phyloP scores from a whole-genome alignment of 2,113 vertebrate genomes.

The Craseonycteris thonglongyai region DNA sequence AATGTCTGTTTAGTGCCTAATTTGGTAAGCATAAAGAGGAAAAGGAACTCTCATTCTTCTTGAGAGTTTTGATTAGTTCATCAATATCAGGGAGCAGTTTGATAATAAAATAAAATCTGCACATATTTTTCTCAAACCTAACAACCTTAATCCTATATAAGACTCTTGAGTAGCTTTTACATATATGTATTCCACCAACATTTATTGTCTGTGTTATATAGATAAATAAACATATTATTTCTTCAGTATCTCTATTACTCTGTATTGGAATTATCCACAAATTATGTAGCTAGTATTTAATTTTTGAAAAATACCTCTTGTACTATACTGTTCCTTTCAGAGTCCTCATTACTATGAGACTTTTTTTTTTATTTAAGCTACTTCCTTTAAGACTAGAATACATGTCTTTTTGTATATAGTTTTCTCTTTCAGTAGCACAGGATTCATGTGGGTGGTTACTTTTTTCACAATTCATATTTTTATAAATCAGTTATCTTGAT shows the following conservation, averaged over 20 bases:
- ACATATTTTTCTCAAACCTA: not conserved
- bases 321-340: not conserved
- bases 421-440: not conserved
- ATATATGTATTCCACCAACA: not conserved
- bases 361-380: not conserved
- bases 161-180: not conserved
- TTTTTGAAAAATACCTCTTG: not conserved
- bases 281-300: not conserved
- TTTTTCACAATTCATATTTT: constrained; percentile 31
- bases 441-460: not conserved
- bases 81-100: not conserved
- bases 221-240: not conserved
- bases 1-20: not conserved
- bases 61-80: not conserved
- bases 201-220: not conserved
- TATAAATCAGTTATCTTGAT: not conserved
- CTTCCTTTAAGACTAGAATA: not conserved
- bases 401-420: not conserved
- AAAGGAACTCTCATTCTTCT: not conserved
- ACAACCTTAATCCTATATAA: not conserved
- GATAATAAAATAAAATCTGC: not conserved
- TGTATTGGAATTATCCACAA: not conserved
- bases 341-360: not conserved
- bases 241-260: not conserved
- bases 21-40: not conserved